phyloP scores from a whole-genome alignment of 2,888 invertebrate genomes.

The Protodeltote pygarga region DNA sequence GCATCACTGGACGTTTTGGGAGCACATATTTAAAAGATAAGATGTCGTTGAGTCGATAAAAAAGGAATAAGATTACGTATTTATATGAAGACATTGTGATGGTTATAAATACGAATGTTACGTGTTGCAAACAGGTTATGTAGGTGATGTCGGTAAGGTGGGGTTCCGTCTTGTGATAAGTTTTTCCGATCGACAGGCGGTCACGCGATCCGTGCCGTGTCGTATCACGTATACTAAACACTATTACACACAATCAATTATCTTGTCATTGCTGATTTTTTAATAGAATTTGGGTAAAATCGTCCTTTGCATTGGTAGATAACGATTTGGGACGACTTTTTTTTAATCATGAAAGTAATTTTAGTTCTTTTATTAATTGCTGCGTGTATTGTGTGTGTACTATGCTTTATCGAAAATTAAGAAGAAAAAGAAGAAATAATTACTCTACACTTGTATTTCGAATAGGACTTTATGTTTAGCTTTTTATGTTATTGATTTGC shows the following conservation, averaged over 20 bases:
- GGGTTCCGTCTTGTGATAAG: constrained; percentile 63
- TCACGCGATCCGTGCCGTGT: constrained; percentile 56
- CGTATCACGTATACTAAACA: constrained; percentile 41
- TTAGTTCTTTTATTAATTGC: too few species aligned
- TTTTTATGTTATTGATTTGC: too few species aligned
- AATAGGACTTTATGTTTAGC: too few species aligned
- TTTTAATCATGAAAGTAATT: not conserved
- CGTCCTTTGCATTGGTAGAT: constrained; percentile 1
- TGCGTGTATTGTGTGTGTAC: too few species aligned
- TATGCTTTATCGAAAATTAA: too few species aligned
- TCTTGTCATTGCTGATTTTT: constrained; percentile 39
- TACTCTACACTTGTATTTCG: too few species aligned
- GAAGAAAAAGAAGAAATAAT: too few species aligned
- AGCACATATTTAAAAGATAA: constrained; percentile 29
- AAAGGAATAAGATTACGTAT: constrained; percentile 18
- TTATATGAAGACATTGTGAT: constrained; percentile 43
- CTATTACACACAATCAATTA: constrained; percentile 58
- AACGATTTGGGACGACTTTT: not conserved
- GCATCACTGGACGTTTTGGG: constrained; percentile 4
- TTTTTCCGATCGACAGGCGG: constrained; percentile 64
- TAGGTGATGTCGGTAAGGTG: constrained; percentile 49
- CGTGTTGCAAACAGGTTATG: constrained; percentile 64
- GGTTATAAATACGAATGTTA: constrained; percentile 55
- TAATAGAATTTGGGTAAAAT: constrained; percentile 13
- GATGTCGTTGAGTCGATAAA: constrained; percentile 29